Percentiles rank a stretch among this genome's conserved stretches.
Evolutionary conservation across 2,888 invertebrate genomes (phyloP).

Genomic region (Julus scanicus): DNA sequence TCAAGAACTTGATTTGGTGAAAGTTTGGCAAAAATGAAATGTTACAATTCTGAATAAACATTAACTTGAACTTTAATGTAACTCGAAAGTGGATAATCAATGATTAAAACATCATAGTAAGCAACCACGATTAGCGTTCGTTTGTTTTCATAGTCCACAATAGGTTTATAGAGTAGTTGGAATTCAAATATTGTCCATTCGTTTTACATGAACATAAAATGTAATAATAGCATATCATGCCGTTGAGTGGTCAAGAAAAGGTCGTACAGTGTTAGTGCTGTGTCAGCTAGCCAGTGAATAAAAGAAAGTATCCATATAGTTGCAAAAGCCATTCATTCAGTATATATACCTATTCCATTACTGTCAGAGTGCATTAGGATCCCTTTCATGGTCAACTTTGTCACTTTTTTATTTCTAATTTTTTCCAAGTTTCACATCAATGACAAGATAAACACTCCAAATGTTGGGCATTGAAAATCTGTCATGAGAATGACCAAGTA

Average conservation of each 20-base stretch:
- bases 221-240: slow-evolving; percentile 5
- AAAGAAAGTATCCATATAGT: slow-evolving; percentile 24
- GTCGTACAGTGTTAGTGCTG: not conserved
- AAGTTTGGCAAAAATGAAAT: too few relatives aligned
- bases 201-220: slow-evolving; percentile 13
- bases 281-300: not conserved
- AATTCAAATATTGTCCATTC: not conserved
- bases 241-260: slow-evolving; percentile 35
- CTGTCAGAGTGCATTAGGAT: slow-evolving; percentile 36
- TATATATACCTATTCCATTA: slow-evolving; percentile 17
- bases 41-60: too few relatives aligned
- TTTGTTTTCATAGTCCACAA: not conserved
- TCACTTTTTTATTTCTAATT: not conserved
- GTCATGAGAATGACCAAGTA: too few relatives aligned
- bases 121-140: not conserved
- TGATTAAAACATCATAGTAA: too few relatives aligned
- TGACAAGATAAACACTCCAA: not conserved
- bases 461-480: not conserved
- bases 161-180: not conserved
- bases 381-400: slow-evolving; percentile 36
- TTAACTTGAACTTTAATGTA: too few relatives aligned
- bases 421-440: not conserved
- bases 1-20: too few relatives aligned
- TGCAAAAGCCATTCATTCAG: not conserved
- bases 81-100: too few relatives aligned